Percentiles rank a stretch among this genome's conserved stretches.
phyloP scores from a whole-genome alignment of 1,140 invertebrate genomes.

The Temnothorax longispinosus region DNA sequence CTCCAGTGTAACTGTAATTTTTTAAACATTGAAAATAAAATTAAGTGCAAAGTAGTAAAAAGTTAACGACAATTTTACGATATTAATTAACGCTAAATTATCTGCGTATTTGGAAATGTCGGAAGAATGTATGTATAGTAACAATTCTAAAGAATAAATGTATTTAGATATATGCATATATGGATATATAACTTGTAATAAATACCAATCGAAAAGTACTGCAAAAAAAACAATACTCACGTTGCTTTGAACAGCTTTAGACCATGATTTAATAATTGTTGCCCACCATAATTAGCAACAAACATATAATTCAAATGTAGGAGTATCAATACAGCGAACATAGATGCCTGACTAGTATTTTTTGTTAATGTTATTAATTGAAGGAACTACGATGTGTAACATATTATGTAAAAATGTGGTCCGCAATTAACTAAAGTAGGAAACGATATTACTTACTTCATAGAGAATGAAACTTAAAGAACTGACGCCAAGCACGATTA shows the following conservation, averaged over 20 bases:
- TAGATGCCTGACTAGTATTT: neutral
- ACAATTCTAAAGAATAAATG: neutral
- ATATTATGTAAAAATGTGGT: neutral
- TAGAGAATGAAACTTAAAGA: slow-evolving; percentile 43
- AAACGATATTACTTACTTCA: slow-evolving; percentile 40
- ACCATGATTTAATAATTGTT: slow-evolving; percentile 40
- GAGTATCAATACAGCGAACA: neutral
- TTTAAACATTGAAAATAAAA: slow-evolving; percentile 1
- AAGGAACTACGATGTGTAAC: neutral
- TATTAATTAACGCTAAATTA: slow-evolving; percentile 17
- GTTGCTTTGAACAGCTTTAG: slow-evolving; percentile 15
- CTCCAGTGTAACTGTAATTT: slow-evolving; percentile 35
- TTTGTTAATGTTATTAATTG: slow-evolving; percentile 17
- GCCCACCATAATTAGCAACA: slow-evolving; percentile 20
- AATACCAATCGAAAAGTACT: neutral
- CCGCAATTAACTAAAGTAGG: neutral
- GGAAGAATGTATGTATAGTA: neutral
- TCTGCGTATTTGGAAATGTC: neutral
- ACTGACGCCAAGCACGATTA: slow-evolving; percentile 26
- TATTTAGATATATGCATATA: neutral
- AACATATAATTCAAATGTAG: slow-evolving; percentile 34
- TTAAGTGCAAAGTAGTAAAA: neutral
- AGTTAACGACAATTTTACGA: neutral
- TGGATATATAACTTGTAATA: neutral
- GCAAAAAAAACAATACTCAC: slow-evolving; percentile 16